Percentiles rank a stretch among this genome's conserved stretches.
Conservation (phyloP, 1,140 invertebrate species). For the Ooceraea biroi region DNA sequence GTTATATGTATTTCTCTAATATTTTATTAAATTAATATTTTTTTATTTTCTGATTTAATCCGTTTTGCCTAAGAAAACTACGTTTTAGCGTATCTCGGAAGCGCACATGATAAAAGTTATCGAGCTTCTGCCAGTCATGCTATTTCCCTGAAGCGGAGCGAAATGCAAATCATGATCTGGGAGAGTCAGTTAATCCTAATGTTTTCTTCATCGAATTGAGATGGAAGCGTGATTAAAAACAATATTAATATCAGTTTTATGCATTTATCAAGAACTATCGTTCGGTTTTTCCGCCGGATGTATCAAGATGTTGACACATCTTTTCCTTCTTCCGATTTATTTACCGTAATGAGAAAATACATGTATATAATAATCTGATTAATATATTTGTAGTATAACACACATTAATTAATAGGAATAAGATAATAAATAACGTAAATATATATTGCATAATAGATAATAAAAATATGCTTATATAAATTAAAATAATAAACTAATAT, state of each 20-base stretch:
- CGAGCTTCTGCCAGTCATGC: slow-evolving; percentile 1
- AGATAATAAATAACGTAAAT: no score
- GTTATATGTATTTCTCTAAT: neutral
- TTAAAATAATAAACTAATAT: neutral
- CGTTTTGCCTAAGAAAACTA: neutral
- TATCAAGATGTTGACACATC: neutral
- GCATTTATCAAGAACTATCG: neutral
- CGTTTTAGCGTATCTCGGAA: neutral
- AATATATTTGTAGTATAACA: neutral
- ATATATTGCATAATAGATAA: no score
- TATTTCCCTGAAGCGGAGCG: slow-evolving; percentile 6
- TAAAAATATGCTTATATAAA: neutral
- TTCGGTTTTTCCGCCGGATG: neutral
- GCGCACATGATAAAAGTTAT: neutral
- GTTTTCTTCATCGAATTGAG: slow-evolving; percentile 21
- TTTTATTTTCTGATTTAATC: neutral
- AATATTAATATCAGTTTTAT: neutral
- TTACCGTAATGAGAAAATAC: neutral
- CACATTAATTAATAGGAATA: neutral
- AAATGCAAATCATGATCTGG: slow-evolving; percentile 30
- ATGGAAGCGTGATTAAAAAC: slow-evolving; percentile 7
- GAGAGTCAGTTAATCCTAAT: slow-evolving; percentile 37
- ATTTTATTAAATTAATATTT: neutral
- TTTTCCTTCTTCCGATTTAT: neutral
- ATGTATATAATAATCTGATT: neutral